A percentile compares a stretch with the other conserved stretches of the same genome.
These are phyloP conservation scores for Copsychus sechellarum DNA, from an alignment of 2,113 vertebrate species.

Conservation along the genomic window DNA sequence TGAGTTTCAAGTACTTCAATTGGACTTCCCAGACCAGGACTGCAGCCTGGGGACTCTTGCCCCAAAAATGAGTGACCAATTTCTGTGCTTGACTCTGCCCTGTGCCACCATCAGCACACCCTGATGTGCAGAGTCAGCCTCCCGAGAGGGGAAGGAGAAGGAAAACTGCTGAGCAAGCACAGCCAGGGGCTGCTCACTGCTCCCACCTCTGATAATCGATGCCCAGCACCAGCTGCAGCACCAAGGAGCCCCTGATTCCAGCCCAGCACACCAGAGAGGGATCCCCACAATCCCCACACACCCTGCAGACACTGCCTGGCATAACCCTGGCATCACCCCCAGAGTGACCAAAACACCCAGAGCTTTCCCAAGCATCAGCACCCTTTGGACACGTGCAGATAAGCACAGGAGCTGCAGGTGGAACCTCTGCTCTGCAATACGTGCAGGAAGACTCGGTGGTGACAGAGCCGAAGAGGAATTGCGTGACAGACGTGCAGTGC, in stretches of 20 bases:
- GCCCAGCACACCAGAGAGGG: background rate
- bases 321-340: background rate
- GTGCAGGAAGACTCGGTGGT: background rate
- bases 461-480: rapidly evolving
- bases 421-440: background rate
- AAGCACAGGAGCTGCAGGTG: background rate
- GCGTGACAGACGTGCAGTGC: rapidly evolving
- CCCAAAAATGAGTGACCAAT: background rate
- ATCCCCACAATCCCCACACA: rapidly evolving
- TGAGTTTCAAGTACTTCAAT: background rate
- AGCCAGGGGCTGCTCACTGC: background rate
- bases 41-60: background rate
- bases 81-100: background rate
- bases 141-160: background rate
- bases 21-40: background rate
- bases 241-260: background rate
- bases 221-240: background rate
- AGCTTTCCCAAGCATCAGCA: background rate
- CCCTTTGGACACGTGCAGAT: background rate
- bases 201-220: background rate
- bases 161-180: background rate
- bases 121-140: background rate
- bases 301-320: background rate
- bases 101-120: background rate
- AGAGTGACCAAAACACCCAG: background rate